A percentile compares a stretch with the other conserved stretches of the same genome.
Conservation (phyloP, 2,888 invertebrate genomes). For the Dicycla oo region DNA sequence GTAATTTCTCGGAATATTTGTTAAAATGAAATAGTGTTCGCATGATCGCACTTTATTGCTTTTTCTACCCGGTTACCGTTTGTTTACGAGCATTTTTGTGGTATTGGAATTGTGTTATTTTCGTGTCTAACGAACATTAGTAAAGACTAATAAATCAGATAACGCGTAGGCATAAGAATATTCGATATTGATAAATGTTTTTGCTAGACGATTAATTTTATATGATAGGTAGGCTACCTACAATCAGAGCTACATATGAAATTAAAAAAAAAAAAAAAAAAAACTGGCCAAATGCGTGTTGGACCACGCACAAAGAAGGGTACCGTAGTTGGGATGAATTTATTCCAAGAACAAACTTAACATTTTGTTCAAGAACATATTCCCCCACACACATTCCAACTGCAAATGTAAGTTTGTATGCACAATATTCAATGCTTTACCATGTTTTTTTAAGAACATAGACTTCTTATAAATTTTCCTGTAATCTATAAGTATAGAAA, state of each 20-base stretch:
- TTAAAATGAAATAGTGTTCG: constrained; percentile 28
- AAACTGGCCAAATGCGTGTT: no score
- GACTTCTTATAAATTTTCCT: no score
- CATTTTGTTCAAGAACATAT: no score
- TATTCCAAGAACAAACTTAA: no score
- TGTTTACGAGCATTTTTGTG: constrained; percentile 31
- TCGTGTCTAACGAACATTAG: constrained; percentile 43
- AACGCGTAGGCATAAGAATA: constrained; percentile 14
- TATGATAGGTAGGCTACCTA: background rate
- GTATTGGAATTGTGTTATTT: constrained; percentile 46
- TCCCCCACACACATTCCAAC: no score
- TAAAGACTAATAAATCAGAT: constrained; percentile 40
- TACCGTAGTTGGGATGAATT: no score
- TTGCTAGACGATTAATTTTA: constrained; percentile 12
- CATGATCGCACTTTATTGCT: constrained; percentile 49
- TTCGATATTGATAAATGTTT: constrained; percentile 33
- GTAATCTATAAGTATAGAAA: no score
- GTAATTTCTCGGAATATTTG: constrained; percentile 24
- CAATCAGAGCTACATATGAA: background rate
- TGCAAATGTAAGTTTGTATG: no score
- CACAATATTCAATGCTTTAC: no score
- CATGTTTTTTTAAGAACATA: no score
- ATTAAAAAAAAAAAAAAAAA: background rate
- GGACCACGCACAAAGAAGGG: no score
- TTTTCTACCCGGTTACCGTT: constrained; percentile 26